These are phyloP conservation scores for Pherbina coryleti DNA, from an alignment of 2,888 invertebrate genomes.

Conservation along the genomic window DNA sequence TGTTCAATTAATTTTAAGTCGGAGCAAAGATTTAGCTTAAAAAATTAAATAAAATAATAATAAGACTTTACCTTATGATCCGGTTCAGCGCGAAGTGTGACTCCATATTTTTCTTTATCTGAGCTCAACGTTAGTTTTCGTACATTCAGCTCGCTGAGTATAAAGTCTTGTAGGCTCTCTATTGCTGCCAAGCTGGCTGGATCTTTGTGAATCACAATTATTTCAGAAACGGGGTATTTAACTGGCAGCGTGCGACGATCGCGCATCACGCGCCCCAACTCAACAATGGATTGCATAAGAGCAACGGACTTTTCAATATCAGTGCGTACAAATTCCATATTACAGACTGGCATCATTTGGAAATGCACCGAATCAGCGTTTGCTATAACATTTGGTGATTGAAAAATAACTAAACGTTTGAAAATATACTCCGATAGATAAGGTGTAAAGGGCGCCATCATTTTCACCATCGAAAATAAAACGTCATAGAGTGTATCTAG, in stretches of 20 bases:
- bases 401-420: constrained; percentile 82
- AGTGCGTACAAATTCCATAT: constrained; percentile 79
- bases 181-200: constrained; percentile 82
- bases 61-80: constrained; percentile 79
- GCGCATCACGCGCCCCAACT: constrained; percentile 91
- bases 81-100: constrained; percentile 91
- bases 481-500: constrained; percentile 91
- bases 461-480: constrained; percentile 86
- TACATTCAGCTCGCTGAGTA: constrained; percentile 94
- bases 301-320: constrained; percentile 91
- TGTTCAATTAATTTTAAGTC: too few relatives aligned
- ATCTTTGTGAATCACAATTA: constrained; percentile 94
- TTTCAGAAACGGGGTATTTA: constrained; percentile 96
- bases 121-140: constrained; percentile 85
- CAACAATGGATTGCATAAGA: constrained; percentile 95
- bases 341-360: constrained; percentile 86
- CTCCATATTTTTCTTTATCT: constrained; percentile 93
- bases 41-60: not conserved
- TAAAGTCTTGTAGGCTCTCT: constrained; percentile 83
- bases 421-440: constrained; percentile 97
- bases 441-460: constrained; percentile 98
- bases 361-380: constrained; percentile 87
- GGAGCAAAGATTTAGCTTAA: not conserved
- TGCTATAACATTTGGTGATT: constrained; percentile 67
- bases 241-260: constrained; percentile 94